Base-by-base conservation (phyloP, 2,888 invertebrate genomes). In the Diplazon laetatorius region DNA sequence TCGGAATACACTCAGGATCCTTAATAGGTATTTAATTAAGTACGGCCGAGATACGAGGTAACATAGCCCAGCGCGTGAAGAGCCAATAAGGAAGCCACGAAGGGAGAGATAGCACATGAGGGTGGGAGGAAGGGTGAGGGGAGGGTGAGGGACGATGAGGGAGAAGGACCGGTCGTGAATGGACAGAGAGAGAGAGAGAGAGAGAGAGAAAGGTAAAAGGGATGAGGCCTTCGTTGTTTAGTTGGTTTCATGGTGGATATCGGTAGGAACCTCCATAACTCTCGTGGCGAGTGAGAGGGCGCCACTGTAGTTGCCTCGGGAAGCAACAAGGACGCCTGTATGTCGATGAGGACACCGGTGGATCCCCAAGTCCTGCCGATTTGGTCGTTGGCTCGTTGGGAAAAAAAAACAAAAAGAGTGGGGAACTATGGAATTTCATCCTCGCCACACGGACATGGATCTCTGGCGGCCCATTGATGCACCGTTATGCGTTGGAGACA, bases 11-110 rank as follows among this genome's bases (percentile, higher is more conserved):
- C 89, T 90, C 89, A 84, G 88, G 82, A 76, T n/a, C 84, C 87
- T 89, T 89, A 89, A 90, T 89, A 89, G 87, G 88, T 86, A 89
- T 89, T 89, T 89, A 89, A 89, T 89, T 88, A 88, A 89, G 88
- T 87, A 85, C 86, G 83, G 83, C 75, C 81, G 81, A 82, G 83
- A 83, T 85, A 84, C 85, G 83, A 82, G 74, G 82, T 48, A 59
- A 30, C 48, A 14, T 14, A 35, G 20, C 72, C 79, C 52, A 55
- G 72, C 59, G 44, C 20, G 60, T 10, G n/a, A n/a, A 57, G 44
- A 44, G 66, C 55, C 57, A 48, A 14, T 14, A 69, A 30, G 73
- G 55, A 20, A 22, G 60, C 46, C 55, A 37, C 46, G 37, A 22
- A 50, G 46, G 16, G 59, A 22, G 60, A 60, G 39, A 55, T 63